Evolutionary conservation across 2,888 invertebrate genomes (phyloP).

Genomic region (Athalia cordata): DNA sequence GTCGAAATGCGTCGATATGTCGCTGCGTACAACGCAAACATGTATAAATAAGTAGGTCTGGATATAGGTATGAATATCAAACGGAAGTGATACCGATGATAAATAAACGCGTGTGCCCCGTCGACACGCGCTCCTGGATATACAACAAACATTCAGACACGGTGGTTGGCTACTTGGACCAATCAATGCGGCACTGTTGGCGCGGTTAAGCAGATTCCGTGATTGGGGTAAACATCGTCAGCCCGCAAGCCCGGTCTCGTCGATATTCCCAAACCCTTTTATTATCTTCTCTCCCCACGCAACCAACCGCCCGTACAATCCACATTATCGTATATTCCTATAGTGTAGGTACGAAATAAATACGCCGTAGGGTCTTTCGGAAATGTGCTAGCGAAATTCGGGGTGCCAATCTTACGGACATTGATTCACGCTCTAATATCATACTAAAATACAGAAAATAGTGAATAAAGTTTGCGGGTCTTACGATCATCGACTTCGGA

Average conservation of each 20-base stretch:
- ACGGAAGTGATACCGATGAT: slow-evolving; percentile 3
- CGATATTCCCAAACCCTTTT: slow-evolving; percentile 44
- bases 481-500: no score
- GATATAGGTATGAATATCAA: background rate
- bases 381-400: no score
- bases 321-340: background rate
- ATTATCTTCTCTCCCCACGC: slow-evolving; percentile 22
- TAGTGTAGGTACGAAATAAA: background rate
- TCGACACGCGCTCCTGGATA: slow-evolving; percentile 17
- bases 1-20: background rate
- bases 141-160: slow-evolving; percentile 31
- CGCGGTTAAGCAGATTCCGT: slow-evolving; percentile 44
- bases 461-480: no score
- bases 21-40: background rate
- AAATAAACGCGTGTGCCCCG: background rate
- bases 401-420: no score
- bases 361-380: background rate
- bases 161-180: slow-evolving; percentile 38
- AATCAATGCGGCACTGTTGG: slow-evolving; percentile 43
- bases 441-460: no score
- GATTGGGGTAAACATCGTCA: slow-evolving; percentile 46
- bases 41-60: background rate
- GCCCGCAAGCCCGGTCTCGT: slow-evolving; percentile 22
- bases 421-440: no score
- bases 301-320: background rate